These are phyloP conservation scores for Siphlonurus alternatus DNA, from an alignment of 2,888 invertebrate genomes.

Conservation along the genomic window DNA sequence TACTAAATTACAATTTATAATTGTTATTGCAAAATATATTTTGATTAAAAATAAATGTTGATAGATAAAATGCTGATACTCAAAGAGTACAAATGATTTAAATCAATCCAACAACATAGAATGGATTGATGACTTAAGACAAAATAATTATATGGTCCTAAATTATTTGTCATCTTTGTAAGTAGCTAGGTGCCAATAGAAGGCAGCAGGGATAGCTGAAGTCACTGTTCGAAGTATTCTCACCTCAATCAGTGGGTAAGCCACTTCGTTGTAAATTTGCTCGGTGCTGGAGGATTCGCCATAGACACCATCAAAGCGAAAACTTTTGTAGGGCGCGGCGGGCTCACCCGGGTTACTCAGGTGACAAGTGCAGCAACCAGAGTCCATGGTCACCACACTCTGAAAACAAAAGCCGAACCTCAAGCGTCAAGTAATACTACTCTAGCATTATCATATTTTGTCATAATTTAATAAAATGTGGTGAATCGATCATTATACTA, in stretches of 20 bases:
- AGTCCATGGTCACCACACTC: conserved; percentile 49
- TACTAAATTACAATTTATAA: too few species aligned
- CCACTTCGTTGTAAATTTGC: conserved; percentile 72
- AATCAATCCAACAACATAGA: too few species aligned
- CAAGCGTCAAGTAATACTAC: background rate
- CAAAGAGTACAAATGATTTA: too few species aligned
- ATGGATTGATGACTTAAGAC: too few species aligned
- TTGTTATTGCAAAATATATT: too few species aligned
- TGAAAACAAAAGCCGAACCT: conserved; percentile 22
- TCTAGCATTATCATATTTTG: background rate
- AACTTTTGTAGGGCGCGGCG: conserved; percentile 43
- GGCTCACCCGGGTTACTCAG: conserved; percentile 42
- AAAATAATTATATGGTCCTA: too few species aligned
- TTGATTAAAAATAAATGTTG: too few species aligned
- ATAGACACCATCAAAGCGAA: conserved; percentile 76
- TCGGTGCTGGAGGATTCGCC: conserved; percentile 62
- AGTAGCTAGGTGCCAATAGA: too few species aligned
- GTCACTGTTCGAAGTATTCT: too few species aligned
- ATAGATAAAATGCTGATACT: too few species aligned
- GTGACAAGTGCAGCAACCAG: conserved; percentile 39
- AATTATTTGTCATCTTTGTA: too few species aligned
- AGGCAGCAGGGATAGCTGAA: too few species aligned
- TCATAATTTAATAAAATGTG: conserved; percentile 3
- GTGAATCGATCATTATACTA: background rate
- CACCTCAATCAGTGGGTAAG: conserved; percentile 65